Evolutionary conservation across 2,888 invertebrate genomes (phyloP), one percentile per base, ranked within the genome.

Genomic region (Clivina fossor): DNA sequence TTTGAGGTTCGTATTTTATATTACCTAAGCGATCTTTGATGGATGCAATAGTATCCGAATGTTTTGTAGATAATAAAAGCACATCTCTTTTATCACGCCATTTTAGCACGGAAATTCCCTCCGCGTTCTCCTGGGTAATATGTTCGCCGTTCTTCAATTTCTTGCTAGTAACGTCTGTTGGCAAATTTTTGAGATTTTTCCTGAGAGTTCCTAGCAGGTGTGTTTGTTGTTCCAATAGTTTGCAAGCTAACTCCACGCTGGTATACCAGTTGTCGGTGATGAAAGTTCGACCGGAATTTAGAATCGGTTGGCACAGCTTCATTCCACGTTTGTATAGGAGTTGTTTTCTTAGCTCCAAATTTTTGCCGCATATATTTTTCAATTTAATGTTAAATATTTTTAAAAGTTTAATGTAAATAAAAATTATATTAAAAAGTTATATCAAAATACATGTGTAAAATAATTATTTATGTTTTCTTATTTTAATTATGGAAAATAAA

Each of bases 31-130:
- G 62, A 56, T 47, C 60, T 46, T 49, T 53, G 16, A 62, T 54
- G 40, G 28, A 56, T 22, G 46, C 54, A 49, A 58, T 59, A 57
- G 58, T 57, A 38, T 35, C 49, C 32, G 54, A 50, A 57, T 63
- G 60, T 55, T 62, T 65, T 43, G 64, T 66, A 13, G 64, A 60
- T n/a, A 66, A 59, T 48, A 62, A 56, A 41, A 63, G 44, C 46
- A 67, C 57, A 41, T 66, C 63, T 46, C 65, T 40, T 59, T 64
- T 65, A 49, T 66, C 63, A 49, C 58, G 60, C 63, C 64, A 65
- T 44, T 63, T 65, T 26, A 58, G 47, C n/a, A 64, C 53, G 33
- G 61, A 58, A 11, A 64, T 57, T 20, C 56, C 62, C 41, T 58
- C 57, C 37, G 59, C 54, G 49, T 61, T 65, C 56, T 63, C 58